Base-by-base conservation (phyloP, 2,888 invertebrate species). In the Scaeva pyrastri region DNA sequence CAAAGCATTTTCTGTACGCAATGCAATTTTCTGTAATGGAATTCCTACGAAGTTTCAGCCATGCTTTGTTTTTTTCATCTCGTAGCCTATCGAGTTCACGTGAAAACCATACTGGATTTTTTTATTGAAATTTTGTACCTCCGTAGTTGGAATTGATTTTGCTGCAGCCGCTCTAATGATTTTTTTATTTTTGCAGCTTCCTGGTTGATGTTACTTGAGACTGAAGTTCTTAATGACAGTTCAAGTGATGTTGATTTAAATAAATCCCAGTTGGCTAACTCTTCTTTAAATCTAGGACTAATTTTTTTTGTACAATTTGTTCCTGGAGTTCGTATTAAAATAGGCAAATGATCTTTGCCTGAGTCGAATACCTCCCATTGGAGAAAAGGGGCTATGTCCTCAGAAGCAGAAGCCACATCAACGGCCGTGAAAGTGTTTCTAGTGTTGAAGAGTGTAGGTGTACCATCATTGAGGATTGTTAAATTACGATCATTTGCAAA, bases 121-220 rank as follows among this genome's bases (percentile, higher is more conserved):
- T 39, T 39, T 39, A 10, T 39, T 10, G 7, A 39, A 39, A 10
- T 39, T 39, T 39, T 39, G 7, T 7, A 39, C 36, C 26, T 26
- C 6, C 26, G 26, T 26, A 26, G 36, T 39, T 39, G 7, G 36
- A 41, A 41, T 12, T 12, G 41, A 11, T 11, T 41, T 11, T 41
- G 2, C 2, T 41, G 3, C 2, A 41, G 75, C 55, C 3, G 19
- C 43, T 45, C 66, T 43, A 0, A 55, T 56, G 14, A 66, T 75
- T 66, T 55, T 64, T 45, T 75, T 75, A 26, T 66, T 36, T 66
- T 75, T 12, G 66, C 55, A n/a, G 75, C 75, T 66, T 62, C 62
- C n/a, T 75, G 66, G 19, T 75, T 75, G 6, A 43, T 21, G 31
- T 66, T 75, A 5, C 21, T 21, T n/a, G 58, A 58, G 7, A 11